Evolutionary conservation across 1,140 invertebrate species (phyloP), one percentile per base, ranked within the genome.

Genomic region (Drosophila navojoa): DNA sequence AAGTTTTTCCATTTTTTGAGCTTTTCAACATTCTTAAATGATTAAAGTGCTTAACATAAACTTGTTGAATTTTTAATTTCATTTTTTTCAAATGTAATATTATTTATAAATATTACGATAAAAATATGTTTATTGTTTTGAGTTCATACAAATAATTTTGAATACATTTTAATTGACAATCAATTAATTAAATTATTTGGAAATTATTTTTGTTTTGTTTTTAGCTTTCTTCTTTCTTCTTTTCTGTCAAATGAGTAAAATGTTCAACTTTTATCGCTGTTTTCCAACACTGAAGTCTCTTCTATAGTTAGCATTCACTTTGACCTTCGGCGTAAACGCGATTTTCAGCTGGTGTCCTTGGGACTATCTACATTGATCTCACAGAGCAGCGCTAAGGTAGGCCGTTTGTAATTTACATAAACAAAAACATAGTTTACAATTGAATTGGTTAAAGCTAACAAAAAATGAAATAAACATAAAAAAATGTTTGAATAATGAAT

Each of bases 301-400:
- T 16, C 10, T 9, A 42, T 22, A 16, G 10, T 11, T 19, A 19
- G 19, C 19, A 19, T 35, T 19, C 6, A 6, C 7, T 32, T 32
- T 32, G 29, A 32, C 29, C 6, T 32, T 6, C 29, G 29, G 13
- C 22, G 5, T 29, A 19, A 44, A 19, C 25, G 11, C 16, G 3
- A 57, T 22, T 27, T 58, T 58, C 38, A 58, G 55, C 55, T 44
- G n/a, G 35, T 47, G 44, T 60, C 42, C 4, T 57, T 55, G 29
- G 27, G 16, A 4, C 40, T 57, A 5, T 22, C 29, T 55, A 40
- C 53, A 13, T 40, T 15, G 29, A 38, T 29, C 27, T 52, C 27
- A 15, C 25, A n/a, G 5, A 27, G 13, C 49, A 29, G 25, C 27
- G 49, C 25, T 29, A 52, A 52, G 49, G 25, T 52, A 27, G 25